phyloP scores from a whole-genome alignment of 2,113 vertebrate genomes.

The Pao palembangensis region DNA sequence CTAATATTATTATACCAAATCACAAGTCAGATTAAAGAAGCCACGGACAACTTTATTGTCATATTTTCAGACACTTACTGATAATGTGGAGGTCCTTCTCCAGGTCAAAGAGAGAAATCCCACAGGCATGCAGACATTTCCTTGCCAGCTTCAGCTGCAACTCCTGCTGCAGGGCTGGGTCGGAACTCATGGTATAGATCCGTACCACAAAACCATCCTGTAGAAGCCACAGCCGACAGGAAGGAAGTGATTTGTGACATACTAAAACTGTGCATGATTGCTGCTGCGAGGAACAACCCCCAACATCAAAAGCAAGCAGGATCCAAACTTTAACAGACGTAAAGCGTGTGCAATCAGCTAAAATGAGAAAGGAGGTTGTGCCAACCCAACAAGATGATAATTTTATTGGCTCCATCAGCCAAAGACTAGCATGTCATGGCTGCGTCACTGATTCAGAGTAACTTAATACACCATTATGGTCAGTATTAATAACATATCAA shows the following conservation, averaged over 20 bases:
- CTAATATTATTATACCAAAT: not conserved
- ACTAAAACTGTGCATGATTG: too few relatives aligned
- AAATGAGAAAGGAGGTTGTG: too few relatives aligned
- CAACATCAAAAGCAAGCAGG: too few relatives aligned
- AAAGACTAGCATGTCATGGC: too few relatives aligned
- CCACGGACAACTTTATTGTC: not conserved
- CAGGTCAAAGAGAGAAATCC: constrained; percentile 95
- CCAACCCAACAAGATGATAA: too few relatives aligned
- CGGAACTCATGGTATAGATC: constrained; percentile 94
- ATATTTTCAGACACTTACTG: constrained; percentile 78
- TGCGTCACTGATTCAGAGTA: not conserved
- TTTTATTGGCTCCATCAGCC: too few relatives aligned
- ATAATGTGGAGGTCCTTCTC: constrained; percentile 99
- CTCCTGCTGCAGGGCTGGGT: constrained; percentile 95
- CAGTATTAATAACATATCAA: not conserved
- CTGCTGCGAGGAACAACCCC: too few relatives aligned
- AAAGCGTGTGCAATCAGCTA: not conserved
- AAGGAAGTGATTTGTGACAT: constrained; percentile 9
- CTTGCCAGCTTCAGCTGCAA: constrained; percentile 97
- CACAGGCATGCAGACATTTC: constrained; percentile 97
- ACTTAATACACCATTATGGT: not conserved
- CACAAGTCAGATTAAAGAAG: too few relatives aligned
- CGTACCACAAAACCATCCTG: constrained; percentile 98
- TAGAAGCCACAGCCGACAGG: constrained; percentile 5
- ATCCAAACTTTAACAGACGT: too few relatives aligned